Percentiles rank a stretch among this genome's conserved stretches.
Conservation (phyloP, 1,140 invertebrate genomes). For the Drosophila murphyi region DNA sequence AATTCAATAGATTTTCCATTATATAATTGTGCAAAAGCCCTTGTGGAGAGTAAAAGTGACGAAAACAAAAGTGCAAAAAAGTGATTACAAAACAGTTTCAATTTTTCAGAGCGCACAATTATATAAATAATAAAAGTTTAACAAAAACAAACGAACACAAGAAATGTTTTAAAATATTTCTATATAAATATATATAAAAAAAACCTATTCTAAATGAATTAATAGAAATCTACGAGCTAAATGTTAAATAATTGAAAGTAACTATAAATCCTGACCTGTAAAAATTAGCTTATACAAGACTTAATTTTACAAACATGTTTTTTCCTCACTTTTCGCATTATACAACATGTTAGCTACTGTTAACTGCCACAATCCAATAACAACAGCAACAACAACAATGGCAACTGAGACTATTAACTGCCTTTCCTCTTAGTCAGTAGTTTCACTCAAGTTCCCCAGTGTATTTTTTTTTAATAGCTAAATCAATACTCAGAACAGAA, state of each 20-base stretch:
- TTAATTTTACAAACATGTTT: background rate
- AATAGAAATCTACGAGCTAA: background rate
- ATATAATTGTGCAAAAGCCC: conserved; percentile 55
- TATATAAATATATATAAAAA: background rate
- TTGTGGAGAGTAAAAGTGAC: conserved; percentile 44
- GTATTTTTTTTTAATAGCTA: conserved; percentile 61
- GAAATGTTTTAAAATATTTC: background rate
- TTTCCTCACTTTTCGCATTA: conserved; percentile 6
- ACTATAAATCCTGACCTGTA: background rate
- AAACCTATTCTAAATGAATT: background rate
- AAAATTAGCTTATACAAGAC: background rate
- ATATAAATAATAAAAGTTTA: conserved; percentile 11
- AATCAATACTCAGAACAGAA: conserved; percentile 56
- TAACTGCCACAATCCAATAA: background rate
- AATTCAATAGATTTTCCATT: conserved; percentile 32
- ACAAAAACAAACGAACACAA: background rate
- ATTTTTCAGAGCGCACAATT: background rate
- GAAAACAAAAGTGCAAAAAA: conserved; percentile 44
- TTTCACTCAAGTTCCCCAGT: conserved; percentile 9
- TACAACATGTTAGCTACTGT: conserved; percentile 14
- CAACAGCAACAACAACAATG: conserved; percentile 1
- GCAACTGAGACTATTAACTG: conserved; percentile 5
- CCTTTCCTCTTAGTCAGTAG: conserved; percentile 27
- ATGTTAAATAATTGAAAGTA: background rate
- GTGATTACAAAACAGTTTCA: conserved; percentile 67